These are phyloP conservation scores for Pangasianodon hypophthalmus DNA, from an alignment of 2,113 vertebrate genomes.

Conservation along the genomic window DNA sequence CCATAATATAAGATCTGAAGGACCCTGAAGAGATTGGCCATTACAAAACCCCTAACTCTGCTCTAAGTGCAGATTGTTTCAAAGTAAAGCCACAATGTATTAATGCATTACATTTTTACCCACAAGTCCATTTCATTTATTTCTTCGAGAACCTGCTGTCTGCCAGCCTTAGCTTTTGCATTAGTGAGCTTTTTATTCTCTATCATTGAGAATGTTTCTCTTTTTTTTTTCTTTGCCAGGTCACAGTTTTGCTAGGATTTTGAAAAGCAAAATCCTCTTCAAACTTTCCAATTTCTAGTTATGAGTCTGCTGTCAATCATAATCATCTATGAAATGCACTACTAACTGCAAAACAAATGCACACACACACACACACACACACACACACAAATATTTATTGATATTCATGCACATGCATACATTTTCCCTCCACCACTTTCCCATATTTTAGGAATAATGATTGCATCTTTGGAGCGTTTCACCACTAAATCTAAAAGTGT, in stretches of 20 bases:
- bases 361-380: slow-evolving; percentile 15
- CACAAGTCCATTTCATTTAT: slow-evolving; percentile 63
- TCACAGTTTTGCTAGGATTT: slow-evolving; percentile 8
- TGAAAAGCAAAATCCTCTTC: slow-evolving; percentile 30
- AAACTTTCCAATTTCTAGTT: slow-evolving; percentile 53
- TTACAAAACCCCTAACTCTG: slow-evolving; percentile 53
- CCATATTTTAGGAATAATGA: slow-evolving; percentile 25
- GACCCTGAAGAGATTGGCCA: slow-evolving; percentile 37
- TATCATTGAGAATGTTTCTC: slow-evolving; percentile 25
- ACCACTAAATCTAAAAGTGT: slow-evolving; percentile 2
- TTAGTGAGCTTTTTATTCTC: slow-evolving; percentile 59
- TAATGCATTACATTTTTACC: slow-evolving; percentile 51
- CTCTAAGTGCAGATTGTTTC: slow-evolving; percentile 54
- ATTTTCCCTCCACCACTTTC: slow-evolving; percentile 23
- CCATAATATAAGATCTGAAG: slow-evolving; percentile 54
- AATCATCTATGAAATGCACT: slow-evolving; percentile 37
- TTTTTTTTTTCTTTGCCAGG: slow-evolving; percentile 13
- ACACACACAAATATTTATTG: background rate
- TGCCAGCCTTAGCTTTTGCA: slow-evolving; percentile 61
- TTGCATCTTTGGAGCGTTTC: slow-evolving; percentile 10
- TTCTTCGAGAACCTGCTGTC: slow-evolving; percentile 44
- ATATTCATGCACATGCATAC: slow-evolving; percentile 11
- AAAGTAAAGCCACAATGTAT: slow-evolving; percentile 61
- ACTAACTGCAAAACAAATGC: slow-evolving; percentile 44
- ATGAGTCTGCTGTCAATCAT: slow-evolving; percentile 57